phyloP scores from a whole-genome alignment of 2,113 vertebrate species.

The Aphelocoma coerulescens region DNA sequence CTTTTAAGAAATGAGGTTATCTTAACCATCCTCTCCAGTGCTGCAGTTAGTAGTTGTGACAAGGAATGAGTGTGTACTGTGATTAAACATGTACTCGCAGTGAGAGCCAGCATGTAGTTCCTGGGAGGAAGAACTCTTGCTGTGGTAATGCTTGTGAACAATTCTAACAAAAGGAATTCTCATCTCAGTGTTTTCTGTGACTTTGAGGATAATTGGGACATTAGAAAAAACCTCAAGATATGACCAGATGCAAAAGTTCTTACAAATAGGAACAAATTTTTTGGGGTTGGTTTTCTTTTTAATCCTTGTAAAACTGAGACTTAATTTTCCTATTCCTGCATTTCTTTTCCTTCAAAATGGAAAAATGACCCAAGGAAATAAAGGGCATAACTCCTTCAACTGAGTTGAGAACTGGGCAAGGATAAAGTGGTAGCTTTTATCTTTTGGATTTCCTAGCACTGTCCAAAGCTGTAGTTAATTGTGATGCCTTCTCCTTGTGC shows the following conservation, averaged over 20 bases:
- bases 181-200: background rate
- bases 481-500: background rate
- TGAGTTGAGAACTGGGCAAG: background rate
- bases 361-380: background rate
- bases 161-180: background rate
- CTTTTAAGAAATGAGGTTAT: background rate
- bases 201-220: background rate
- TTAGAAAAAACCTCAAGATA: background rate
- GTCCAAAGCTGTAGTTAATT: background rate
- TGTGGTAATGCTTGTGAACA: background rate
- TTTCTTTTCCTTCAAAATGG: background rate
- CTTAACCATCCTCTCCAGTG: background rate
- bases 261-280: background rate
- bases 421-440: background rate
- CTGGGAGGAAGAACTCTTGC: background rate
- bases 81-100: background rate
- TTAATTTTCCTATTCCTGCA: background rate
- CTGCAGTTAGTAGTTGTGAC: background rate
- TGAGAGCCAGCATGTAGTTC: background rate
- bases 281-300: background rate
- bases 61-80: background rate
- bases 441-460: background rate
- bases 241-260: background rate
- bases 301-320: background rate
- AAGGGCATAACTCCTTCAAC: background rate